Percentiles rank a stretch among this genome's conserved stretches.
These are phyloP conservation scores for Odocoileus virginianus DNA, from an alignment of 2,113 vertebrate genomes.

Conservation along the genomic window DNA sequence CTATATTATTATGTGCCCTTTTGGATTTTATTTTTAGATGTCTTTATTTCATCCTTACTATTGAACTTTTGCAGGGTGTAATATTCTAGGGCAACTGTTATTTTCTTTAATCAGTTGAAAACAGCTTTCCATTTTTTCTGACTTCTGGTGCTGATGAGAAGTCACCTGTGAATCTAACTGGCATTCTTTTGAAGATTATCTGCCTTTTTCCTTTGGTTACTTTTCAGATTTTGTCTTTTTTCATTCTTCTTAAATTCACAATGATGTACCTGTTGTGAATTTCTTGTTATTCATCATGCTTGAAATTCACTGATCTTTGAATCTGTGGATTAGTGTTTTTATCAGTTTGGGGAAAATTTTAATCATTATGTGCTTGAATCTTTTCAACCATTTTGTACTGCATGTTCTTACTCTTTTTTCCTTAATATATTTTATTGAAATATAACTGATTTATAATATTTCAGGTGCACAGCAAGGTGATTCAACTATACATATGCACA, in stretches of 20 bases:
- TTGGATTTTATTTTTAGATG: neutral
- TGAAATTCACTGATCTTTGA: neutral
- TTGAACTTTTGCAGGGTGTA: neutral
- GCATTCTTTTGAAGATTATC: neutral
- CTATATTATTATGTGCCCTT: neutral
- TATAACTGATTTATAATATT: neutral
- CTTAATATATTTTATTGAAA: neutral
- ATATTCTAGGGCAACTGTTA: neutral
- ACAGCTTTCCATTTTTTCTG: neutral
- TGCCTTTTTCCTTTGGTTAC: neutral
- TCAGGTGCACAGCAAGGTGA: neutral
- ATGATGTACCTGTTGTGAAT: neutral
- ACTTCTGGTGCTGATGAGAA: neutral
- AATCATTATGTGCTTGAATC: neutral
- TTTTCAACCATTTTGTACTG: neutral
- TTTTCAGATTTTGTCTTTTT: neutral
- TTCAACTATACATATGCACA: neutral
- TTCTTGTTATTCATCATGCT: neutral
- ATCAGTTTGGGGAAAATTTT: neutral
- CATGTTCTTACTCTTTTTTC: neutral
- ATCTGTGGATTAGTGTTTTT: neutral
- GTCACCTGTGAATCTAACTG: neutral
- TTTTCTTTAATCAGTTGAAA: neutral
- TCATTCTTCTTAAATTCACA: neutral
- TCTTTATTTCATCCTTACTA: neutral